Evolutionary conservation across 2,888 invertebrate genomes (phyloP).

Genomic region (Rhorus exstirpatorius): DNA sequence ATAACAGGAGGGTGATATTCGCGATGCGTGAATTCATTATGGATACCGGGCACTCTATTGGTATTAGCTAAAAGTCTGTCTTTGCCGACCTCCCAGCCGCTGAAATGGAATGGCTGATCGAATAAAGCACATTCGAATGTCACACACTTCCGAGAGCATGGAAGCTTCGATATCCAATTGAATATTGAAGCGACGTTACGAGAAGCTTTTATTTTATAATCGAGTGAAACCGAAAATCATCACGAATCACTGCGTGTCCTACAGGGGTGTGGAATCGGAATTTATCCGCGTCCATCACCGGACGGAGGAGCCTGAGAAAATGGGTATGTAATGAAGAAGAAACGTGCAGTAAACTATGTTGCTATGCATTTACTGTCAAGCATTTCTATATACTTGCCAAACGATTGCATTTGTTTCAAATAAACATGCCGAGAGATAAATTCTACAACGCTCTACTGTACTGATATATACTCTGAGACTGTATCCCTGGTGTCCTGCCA

Average conservation of each 20-base stretch:
- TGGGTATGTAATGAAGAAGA: background rate
- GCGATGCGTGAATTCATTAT: slow-evolving; percentile 42
- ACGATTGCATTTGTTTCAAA: slow-evolving; percentile 37
- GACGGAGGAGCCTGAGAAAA: slow-evolving; percentile 9
- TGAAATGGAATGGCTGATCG: slow-evolving; percentile 6
- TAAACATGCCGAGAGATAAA: slow-evolving; percentile 32
- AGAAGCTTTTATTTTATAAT: slow-evolving; percentile 30
- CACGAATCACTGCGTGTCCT: background rate
- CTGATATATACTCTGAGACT: slow-evolving; percentile 23
- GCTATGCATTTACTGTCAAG: background rate
- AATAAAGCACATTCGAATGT: slow-evolving; percentile 1
- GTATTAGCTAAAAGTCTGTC: slow-evolving; percentile 7
- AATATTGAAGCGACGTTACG: slow-evolving; percentile 4
- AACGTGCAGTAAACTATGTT: background rate
- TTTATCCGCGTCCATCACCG: background rate
- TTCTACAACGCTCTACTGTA: slow-evolving; percentile 23
- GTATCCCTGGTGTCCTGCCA: slow-evolving; percentile 37
- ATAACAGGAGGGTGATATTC: slow-evolving; percentile 16
- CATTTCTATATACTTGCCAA: slow-evolving; percentile 32
- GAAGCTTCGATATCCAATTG: slow-evolving; percentile 8
- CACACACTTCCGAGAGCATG: slow-evolving; percentile 22
- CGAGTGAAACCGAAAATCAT: slow-evolving; percentile 14
- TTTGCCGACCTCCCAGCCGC: background rate
- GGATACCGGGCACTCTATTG: background rate
- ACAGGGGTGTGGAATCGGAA: background rate